These are phyloP conservation scores for Norana najaformis DNA, from an alignment of 2,888 invertebrate genomes.

Conservation along the genomic window DNA sequence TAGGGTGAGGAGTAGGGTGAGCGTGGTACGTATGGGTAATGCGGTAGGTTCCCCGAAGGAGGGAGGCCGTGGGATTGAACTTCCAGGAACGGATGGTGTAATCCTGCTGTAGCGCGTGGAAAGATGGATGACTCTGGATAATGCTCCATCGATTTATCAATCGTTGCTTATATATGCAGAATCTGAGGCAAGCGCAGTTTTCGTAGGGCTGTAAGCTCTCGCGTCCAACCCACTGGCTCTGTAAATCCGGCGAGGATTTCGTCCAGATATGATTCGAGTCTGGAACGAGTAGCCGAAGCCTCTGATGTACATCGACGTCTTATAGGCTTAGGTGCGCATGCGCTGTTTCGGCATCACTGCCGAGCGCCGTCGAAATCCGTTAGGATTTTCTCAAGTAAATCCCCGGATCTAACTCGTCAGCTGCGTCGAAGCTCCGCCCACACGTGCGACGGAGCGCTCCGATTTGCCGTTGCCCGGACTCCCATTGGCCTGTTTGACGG, in stretches of 20 bases:
- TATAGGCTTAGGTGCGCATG: neutral
- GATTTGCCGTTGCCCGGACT: neutral
- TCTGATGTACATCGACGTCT: slow-evolving; percentile 13
- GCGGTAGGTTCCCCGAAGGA: neutral
- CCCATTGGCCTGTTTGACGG: neutral
- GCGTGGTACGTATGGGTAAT: neutral
- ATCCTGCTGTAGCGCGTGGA: neutral
- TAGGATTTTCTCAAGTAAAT: neutral
- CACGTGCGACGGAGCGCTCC: neutral
- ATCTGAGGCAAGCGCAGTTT: neutral
- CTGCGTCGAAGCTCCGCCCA: neutral
- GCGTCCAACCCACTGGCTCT: neutral
- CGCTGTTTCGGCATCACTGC: neutral
- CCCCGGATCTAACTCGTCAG: neutral
- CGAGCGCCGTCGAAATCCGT: neutral
- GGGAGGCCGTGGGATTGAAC: neutral
- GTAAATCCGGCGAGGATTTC: slow-evolving; percentile 1
- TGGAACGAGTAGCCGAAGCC: neutral
- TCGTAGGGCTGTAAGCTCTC: neutral
- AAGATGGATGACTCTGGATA: slow-evolving; percentile 13
- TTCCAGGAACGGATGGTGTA: neutral
- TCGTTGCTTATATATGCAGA: neutral
- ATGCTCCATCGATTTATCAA: neutral
- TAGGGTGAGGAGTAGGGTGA: neutral
- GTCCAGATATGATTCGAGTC: slow-evolving; percentile 1